Evolutionary conservation across 2,888 invertebrate species (phyloP), one percentile per base, ranked within the genome.

Genomic region (Perithous albicinctus): DNA sequence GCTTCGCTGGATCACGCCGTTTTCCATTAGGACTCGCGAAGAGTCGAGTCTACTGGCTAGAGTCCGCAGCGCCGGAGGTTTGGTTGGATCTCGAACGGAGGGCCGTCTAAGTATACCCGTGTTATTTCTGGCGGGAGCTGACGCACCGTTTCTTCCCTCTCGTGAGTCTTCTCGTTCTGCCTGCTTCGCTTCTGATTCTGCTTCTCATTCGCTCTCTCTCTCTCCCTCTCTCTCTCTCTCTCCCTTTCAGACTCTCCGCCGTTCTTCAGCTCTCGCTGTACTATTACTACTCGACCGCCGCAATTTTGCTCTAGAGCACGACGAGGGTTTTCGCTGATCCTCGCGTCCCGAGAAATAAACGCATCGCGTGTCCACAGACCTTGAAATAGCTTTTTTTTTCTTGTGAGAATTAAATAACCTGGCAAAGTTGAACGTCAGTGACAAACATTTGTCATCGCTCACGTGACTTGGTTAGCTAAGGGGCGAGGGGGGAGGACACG

Each of bases 61-160:
- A 59, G 35, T 35, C 15, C 6, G 29, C 18, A 35, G 8, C 61
- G 66, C 41, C 46, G 75, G 82, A 84, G 88, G 87, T 88, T 89
- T 87, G 86, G 88, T 89, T 88, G 86, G 88, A 69, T 88, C 86
- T 88, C 86, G 90, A 87, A 89, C 88, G 89, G 89, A 90, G 91
- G 90, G 89, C 88, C 89, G 91, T 92, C 92, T 92, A 92, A 92
- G 92, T 92, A 91, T 91, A 91, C 89, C 91, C 90, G 85, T 87
- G 91, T 92, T 92, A 92, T 92, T 92, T 92, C 90, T 91, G 91
- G 90, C 91, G 87, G 89, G 90, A 92, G 92, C 92, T 92, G 92
- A 92, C 91, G 92, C 92, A 92, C 90, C 87, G 88, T 85, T 88
- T 87, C 87, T 88, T 87, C 84, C 81, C 84, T 78, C 78, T 75